Evolutionary conservation across 2,888 invertebrate species (phyloP), one percentile per base, ranked within the genome.

Genomic region (Ectemnius lituratus): DNA sequence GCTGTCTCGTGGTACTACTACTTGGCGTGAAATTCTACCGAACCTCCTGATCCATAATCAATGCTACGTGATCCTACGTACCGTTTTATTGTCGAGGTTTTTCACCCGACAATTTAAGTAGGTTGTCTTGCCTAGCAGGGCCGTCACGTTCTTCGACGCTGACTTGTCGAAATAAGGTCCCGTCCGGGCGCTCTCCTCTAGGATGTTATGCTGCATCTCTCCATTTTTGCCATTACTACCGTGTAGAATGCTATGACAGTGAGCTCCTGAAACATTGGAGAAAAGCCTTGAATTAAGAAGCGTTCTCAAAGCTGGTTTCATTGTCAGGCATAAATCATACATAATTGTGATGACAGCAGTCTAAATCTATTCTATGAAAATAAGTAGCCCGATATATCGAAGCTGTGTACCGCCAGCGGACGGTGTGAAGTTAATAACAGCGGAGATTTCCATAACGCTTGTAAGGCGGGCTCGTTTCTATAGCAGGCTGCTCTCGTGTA

Each of bases 51-150:
- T 59, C 13, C 6, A 23, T 23, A 18, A 20, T 27, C 14, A 5
- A 18, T 23, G 23, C 3, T 23, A 23, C 23, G 14, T 13, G 20
- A 47, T 16, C 4, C 14, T 23, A 78, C 95, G 95, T 88, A 97
- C 97, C 92, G 97, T 97, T 92, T 96, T 96, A 92, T 97, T 97
- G 82, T 96, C 96, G 90, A 97, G 93, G 92, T 97, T 97, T 92
- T 97, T 97, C 80, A 97, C 97, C 76, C 96, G 94, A 91, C 97
- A 97, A 90, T 95, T 97, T 83, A 97, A 93, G 89, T 97, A 97
- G 62, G 97, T 97, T 49, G 97, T 97, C 91, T 97, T 97, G 81
- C 97, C 97, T 70, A 97, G 93, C 62, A 97, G 92, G 0, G 97
- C 97, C 37, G 97, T 97, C 76, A 94, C 94, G 90, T 95, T 95